Evolutionary conservation across 1,140 invertebrate genomes (phyloP), one percentile per base, ranked within the genome.

Genomic region (Magallana ariakensis): DNA sequence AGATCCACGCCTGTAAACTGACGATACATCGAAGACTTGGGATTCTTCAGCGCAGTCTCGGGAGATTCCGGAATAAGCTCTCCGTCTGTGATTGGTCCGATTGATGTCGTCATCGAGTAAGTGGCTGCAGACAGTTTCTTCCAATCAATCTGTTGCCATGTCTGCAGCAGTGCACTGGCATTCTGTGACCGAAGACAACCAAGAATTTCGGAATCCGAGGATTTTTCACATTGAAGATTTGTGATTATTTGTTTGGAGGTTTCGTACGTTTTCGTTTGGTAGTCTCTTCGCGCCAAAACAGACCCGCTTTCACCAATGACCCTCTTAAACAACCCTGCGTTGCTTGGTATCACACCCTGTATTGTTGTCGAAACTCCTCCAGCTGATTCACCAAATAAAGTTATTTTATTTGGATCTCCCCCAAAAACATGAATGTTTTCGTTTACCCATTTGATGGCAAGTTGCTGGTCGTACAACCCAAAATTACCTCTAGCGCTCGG

Each of bases 381-480:
- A 15, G 98, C 98, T 85, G 97, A 98, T 94, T 99, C 98, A 16
- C 98, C 98, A 93, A 99, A 99, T n/a, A 99, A 95, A 0, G 98
- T 99, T 33, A 99, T 96, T 92, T 97, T 98, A 89, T 98, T 96
- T 16, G 98, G 97, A 95, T 99, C 98, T 6, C 98, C 98, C 56
- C 98, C 98, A 94, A 99, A 99, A n/a, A 96, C 95, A 85, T 96
- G 96, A 87, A 94, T 98, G 95, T 99, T 99, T 92, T 98, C 97
- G 91, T 96, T 96, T 9, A 99, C 96, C 94, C 94, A 95, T 86
- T 91, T 87, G 8, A 95, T 83, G 8, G 97, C 98, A 97, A 98
- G 97, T 91, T 98, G 95, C 94, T 98, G 98, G 94, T 99, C 98
- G 16, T 94, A 95, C 85, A 87, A 46, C 5, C 85, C 87, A 81